phyloP scores from a whole-genome alignment of 2,113 vertebrate genomes.

The Tympanuchus pallidicinctus region DNA sequence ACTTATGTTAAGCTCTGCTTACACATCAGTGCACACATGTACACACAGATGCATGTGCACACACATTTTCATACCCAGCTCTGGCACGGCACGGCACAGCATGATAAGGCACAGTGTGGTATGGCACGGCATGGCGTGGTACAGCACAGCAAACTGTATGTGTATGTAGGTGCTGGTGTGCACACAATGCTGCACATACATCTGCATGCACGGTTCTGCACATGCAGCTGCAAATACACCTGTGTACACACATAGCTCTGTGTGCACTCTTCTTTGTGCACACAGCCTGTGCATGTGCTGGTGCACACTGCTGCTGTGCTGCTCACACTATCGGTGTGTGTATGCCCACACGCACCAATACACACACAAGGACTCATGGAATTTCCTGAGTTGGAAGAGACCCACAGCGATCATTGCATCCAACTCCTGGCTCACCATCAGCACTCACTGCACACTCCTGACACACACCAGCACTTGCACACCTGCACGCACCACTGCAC shows the following conservation, averaged over 20 bases:
- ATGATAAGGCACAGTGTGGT: too few relatives aligned
- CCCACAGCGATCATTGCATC: too few relatives aligned
- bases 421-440: not conserved
- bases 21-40: not conserved
- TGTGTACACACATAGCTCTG: not conserved
- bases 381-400: too few relatives aligned
- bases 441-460: not conserved
- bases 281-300: too few relatives aligned
- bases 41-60: not conserved
- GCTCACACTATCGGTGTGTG: not conserved
- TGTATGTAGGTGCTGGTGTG: too few relatives aligned
- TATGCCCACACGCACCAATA: too few relatives aligned
- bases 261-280: not conserved
- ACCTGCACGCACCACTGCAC: not conserved
- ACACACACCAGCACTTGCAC: not conserved
- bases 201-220: not conserved
- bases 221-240: too few relatives aligned
- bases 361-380: not conserved
- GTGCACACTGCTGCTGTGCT: too few relatives aligned
- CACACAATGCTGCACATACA: not conserved
- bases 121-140: not conserved
- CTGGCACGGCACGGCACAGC: not conserved
- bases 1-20: too few relatives aligned
- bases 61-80: not conserved
- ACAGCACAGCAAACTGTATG: not conserved